A percentile compares a stretch with the other conserved stretches of the same genome.
phyloP scores from a whole-genome alignment of 2,797 vertebrate species.

The Phataginus tetradactyla region DNA sequence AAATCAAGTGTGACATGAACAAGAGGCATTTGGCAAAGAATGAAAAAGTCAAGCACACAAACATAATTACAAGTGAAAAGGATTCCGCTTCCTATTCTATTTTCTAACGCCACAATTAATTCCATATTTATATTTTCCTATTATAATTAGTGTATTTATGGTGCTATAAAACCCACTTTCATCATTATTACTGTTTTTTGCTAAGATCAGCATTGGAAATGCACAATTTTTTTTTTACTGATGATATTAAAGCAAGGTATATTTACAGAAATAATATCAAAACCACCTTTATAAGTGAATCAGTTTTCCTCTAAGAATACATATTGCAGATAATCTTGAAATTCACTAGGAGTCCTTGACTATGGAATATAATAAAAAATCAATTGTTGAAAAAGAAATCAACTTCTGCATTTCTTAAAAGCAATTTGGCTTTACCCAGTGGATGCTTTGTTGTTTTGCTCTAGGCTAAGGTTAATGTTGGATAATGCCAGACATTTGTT shows the following conservation, averaged over 20 bases:
- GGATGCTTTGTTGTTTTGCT: slow-evolving; percentile 78
- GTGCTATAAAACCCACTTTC: not conserved
- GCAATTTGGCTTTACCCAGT: slow-evolving; percentile 59
- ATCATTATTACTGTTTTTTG: slow-evolving; percentile 56
- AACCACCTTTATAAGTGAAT: slow-evolving; percentile 57
- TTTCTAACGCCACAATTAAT: slow-evolving; percentile 41
- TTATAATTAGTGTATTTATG: not conserved
- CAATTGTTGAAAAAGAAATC: slow-evolving; percentile 80
- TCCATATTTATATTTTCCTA: not conserved
- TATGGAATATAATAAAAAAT: slow-evolving; percentile 79
- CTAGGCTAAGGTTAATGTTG: slow-evolving; percentile 71
- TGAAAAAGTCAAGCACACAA: not conserved
- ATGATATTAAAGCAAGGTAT: slow-evolving; percentile 64
- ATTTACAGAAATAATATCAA: slow-evolving; percentile 63
- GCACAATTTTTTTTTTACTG: slow-evolving; percentile 43
- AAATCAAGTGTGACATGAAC: not conserved
- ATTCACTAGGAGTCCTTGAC: slow-evolving; percentile 75
- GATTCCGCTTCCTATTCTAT: not conserved
- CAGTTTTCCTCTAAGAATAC: slow-evolving; percentile 73
- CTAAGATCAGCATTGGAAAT: slow-evolving; percentile 57
- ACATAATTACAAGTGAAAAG: not conserved
- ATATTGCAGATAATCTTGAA: slow-evolving; percentile 78
- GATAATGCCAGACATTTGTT: slow-evolving; percentile 6
- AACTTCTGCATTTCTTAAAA: slow-evolving; percentile 72
- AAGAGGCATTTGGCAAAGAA: not conserved